A percentile compares a stretch with the other conserved stretches of the same genome.
phyloP scores from a whole-genome alignment of 2,888 invertebrate species.

The Formica aserva region DNA sequence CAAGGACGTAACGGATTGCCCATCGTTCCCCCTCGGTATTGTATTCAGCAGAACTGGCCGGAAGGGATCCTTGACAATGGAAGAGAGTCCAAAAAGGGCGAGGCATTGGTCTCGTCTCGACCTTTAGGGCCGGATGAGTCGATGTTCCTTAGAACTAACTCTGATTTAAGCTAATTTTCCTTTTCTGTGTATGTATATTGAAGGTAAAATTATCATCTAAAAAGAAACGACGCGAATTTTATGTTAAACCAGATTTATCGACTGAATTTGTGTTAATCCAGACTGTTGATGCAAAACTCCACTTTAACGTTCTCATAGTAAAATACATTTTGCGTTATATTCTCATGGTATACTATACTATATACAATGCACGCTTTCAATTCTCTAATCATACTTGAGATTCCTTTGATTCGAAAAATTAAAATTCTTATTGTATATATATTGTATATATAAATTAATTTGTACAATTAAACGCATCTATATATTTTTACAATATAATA shows the following conservation, averaged over 20 bases:
- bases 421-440: not conserved
- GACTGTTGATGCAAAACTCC: not conserved
- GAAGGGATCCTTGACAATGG: slow-evolving; percentile 60
- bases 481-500: not conserved
- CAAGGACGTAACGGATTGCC: slow-evolving; percentile 65
- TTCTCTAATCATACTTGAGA: not conserved
- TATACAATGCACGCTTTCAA: not conserved
- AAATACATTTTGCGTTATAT: not conserved
- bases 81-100: slow-evolving; percentile 19
- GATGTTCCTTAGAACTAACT: not conserved
- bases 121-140: slow-evolving; percentile 8
- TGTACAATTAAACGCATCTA: not conserved
- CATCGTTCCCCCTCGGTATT: slow-evolving; percentile 40
- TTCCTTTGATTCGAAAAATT: not conserved
- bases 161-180: not conserved
- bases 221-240: not conserved
- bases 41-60: slow-evolving; percentile 36
- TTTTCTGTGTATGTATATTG: not conserved
- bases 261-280: not conserved
- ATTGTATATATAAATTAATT: not conserved
- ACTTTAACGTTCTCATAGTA: not conserved
- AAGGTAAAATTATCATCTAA: slow-evolving; percentile 6
- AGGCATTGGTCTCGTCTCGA: slow-evolving; percentile 27
- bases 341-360: not conserved
- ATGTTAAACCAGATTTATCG: not conserved